Percentiles rank a stretch among this genome's conserved stretches.
phyloP scores from a whole-genome alignment of 2,888 invertebrate genomes.

The Limnephilus marmoratus region DNA sequence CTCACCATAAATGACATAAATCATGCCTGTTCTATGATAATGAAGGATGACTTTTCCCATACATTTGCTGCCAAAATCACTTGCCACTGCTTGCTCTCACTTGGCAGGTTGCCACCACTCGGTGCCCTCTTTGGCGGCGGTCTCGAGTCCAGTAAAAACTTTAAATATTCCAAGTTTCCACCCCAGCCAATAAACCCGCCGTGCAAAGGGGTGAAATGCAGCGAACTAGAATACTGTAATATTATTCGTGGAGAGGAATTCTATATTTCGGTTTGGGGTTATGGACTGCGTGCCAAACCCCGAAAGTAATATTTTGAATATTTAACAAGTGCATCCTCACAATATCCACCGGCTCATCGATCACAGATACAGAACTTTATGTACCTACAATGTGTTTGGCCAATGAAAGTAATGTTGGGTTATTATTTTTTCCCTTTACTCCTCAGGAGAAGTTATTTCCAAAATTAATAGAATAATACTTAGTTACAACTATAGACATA shows the following conservation, averaged over 20 bases:
- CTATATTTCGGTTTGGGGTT: neutral
- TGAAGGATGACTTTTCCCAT: neutral
- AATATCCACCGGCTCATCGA: neutral
- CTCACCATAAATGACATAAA: neutral
- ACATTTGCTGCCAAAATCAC: neutral
- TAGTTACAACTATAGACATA: too few relatives aligned
- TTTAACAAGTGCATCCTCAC: neutral
- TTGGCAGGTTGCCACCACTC: neutral
- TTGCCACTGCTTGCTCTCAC: neutral
- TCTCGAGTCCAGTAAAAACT: neutral
- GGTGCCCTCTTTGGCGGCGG: neutral
- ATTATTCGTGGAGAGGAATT: neutral
- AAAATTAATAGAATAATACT: too few relatives aligned
- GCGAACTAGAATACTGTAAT: neutral
- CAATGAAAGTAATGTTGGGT: too few relatives aligned
- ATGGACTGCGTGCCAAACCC: neutral
- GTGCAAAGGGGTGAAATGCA: neutral
- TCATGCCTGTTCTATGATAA: neutral
- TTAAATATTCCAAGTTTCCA: conserved; percentile 14
- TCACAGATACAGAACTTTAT: too few relatives aligned
- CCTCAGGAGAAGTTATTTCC: too few relatives aligned
- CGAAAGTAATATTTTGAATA: neutral
- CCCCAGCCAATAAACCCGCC: neutral
- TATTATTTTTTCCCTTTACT: too few relatives aligned
- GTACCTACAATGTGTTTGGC: too few relatives aligned